A percentile compares a stretch with the other conserved stretches of the same genome.
These are phyloP conservation scores for Eupithecia abbreviata DNA, from an alignment of 2,888 invertebrate genomes.

Conservation along the genomic window DNA sequence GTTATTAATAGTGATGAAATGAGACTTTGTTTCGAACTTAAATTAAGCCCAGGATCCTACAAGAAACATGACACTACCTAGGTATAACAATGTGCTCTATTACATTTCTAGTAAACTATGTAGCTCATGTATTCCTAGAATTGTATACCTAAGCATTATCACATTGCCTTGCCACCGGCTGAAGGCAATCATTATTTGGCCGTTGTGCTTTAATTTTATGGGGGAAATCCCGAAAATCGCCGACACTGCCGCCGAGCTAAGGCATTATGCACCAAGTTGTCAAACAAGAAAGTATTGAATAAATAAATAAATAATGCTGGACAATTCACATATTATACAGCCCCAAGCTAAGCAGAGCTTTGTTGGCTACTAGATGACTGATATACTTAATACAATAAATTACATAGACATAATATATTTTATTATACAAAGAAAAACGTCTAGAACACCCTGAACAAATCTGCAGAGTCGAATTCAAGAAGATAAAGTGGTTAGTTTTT, in stretches of 20 bases:
- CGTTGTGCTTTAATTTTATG: background rate
- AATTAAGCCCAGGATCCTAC: background rate
- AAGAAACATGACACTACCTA: background rate
- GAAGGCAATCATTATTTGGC: background rate
- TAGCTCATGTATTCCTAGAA: background rate
- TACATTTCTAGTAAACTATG: background rate
- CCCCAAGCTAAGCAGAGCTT: too few relatives aligned
- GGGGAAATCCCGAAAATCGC: background rate
- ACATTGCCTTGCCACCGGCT: background rate
- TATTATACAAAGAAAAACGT: too few relatives aligned
- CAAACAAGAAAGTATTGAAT: too few relatives aligned
- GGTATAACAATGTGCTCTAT: background rate
- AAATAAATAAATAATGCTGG: too few relatives aligned
- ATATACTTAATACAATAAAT: too few relatives aligned
- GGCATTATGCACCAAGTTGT: too few relatives aligned
- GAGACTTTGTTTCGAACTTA: background rate
- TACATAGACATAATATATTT: too few relatives aligned
- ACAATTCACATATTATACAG: too few relatives aligned
- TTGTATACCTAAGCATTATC: background rate
- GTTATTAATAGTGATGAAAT: too few relatives aligned
- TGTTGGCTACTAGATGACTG: too few relatives aligned
- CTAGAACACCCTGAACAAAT: too few relatives aligned
- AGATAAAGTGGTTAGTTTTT: background rate
- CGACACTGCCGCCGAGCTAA: background rate
- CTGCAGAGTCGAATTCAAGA: background rate